Evolutionary conservation across 2,888 invertebrate genomes (phyloP).

Genomic region (Allygus modestus): DNA sequence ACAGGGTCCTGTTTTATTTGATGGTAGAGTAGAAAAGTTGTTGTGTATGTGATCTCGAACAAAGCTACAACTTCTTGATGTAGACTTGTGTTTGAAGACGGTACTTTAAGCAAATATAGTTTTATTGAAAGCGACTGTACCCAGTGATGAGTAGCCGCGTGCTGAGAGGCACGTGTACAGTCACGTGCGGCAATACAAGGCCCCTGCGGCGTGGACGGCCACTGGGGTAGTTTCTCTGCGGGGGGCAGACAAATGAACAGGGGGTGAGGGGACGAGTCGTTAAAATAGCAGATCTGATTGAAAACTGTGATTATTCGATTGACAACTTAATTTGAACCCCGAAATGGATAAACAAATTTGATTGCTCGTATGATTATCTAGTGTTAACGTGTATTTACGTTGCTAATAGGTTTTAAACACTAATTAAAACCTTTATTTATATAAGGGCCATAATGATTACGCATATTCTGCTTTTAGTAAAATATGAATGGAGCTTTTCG

Average conservation of each 20-base stretch:
- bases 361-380: not conserved
- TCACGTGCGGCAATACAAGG: constrained; percentile 34
- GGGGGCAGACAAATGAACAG: constrained; percentile 13
- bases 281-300: constrained; percentile 29
- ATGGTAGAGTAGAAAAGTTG: too few relatives aligned
- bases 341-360: constrained; percentile 27
- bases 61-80: too few relatives aligned
- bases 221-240: not conserved
- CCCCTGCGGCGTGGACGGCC: constrained; percentile 11
- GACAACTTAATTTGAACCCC: constrained; percentile 15
- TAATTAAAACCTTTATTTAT: too few relatives aligned
- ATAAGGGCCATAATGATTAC: too few relatives aligned
- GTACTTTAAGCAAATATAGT: too few relatives aligned
- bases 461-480: too few relatives aligned
- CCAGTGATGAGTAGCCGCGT: constrained; percentile 14
- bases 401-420: too few relatives aligned
- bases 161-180: constrained; percentile 46
- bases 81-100: too few relatives aligned
- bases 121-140: constrained; percentile 33
- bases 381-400: not conserved
- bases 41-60: too few relatives aligned
- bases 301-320: constrained; percentile 16
- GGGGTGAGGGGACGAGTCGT: not conserved
- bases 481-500: too few relatives aligned
- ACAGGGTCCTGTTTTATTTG: too few relatives aligned